Conservation (phyloP, 2,113 vertebrate species). For the Sorex araneus region DNA sequence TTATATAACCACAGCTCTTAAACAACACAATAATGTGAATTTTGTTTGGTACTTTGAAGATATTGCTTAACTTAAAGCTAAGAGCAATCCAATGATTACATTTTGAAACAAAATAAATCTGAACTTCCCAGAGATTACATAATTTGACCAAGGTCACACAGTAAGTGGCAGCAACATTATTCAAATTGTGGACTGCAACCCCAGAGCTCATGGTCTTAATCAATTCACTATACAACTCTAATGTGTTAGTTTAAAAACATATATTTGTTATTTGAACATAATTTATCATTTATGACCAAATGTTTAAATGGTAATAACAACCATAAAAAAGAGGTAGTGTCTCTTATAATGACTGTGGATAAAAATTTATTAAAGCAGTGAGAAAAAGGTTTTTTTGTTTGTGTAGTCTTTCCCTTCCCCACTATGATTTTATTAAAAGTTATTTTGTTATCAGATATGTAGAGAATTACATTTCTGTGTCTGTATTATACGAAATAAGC, state of each 20-base stretch:
- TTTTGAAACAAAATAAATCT: constrained; percentile 48
- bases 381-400: neutral
- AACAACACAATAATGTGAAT: neutral
- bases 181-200: neutral
- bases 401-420: neutral
- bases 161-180: neutral
- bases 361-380: neutral
- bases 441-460: neutral
- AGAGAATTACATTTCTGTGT: neutral
- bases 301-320: constrained; percentile 14
- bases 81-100: neutral
- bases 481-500: neutral
- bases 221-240: neutral
- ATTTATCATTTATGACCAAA: neutral
- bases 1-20: neutral
- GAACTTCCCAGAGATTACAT: constrained; percentile 43
- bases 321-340: neutral
- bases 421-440: neutral
- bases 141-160: neutral
- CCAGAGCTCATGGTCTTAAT: neutral
- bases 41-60: neutral
- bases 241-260: constrained; percentile 6
- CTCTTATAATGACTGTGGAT: neutral
- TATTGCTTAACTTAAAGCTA: neutral
- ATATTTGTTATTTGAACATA: neutral